phyloP scores from a whole-genome alignment of 2,888 invertebrate genomes.

The Tetragnatha montana region DNA sequence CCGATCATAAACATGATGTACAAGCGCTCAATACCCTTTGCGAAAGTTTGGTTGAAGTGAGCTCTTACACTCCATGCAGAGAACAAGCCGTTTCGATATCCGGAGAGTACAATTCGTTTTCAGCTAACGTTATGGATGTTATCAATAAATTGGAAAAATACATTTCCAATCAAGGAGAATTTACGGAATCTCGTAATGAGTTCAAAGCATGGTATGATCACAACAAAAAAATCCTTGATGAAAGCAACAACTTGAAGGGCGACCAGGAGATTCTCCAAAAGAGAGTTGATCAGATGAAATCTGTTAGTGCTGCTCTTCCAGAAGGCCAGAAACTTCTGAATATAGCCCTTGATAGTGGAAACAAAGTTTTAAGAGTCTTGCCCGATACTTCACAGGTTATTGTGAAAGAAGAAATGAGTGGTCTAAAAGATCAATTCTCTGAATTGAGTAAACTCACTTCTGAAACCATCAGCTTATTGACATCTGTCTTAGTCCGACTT shows the following conservation, averaged over 20 bases:
- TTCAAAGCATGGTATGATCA: conserved; percentile 89
- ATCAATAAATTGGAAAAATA: conserved; percentile 92
- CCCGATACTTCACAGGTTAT: conserved; percentile 87
- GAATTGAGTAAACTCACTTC: conserved; percentile 88
- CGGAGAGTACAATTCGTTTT: conserved; percentile 46
- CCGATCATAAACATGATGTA: conserved; percentile 64
- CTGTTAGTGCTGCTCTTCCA: conserved; percentile 77
- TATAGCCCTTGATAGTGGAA: conserved; percentile 85
- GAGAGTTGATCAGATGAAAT: conserved; percentile 86
- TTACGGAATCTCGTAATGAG: conserved; percentile 89
- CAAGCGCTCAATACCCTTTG: conserved; percentile 63
- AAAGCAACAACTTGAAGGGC: conserved; percentile 86
- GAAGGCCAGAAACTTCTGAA: conserved; percentile 86
- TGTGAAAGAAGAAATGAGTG: conserved; percentile 85
- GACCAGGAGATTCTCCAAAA: conserved; percentile 86
- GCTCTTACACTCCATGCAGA: conserved; percentile 51
- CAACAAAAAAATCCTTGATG: conserved; percentile 87
- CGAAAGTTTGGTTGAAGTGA: conserved; percentile 70
- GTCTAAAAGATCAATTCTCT: conserved; percentile 80
- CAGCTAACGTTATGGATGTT: conserved; percentile 77
- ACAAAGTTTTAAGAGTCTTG: conserved; percentile 87
- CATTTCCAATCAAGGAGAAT: conserved; percentile 92
- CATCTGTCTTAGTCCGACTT: conserved; percentile 89
- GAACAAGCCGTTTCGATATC: conserved; percentile 62
- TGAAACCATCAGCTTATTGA: conserved; percentile 88